Evolutionary conservation across 2,797 vertebrate species (phyloP).

Genomic region (Arremon brunneinucha): DNA sequence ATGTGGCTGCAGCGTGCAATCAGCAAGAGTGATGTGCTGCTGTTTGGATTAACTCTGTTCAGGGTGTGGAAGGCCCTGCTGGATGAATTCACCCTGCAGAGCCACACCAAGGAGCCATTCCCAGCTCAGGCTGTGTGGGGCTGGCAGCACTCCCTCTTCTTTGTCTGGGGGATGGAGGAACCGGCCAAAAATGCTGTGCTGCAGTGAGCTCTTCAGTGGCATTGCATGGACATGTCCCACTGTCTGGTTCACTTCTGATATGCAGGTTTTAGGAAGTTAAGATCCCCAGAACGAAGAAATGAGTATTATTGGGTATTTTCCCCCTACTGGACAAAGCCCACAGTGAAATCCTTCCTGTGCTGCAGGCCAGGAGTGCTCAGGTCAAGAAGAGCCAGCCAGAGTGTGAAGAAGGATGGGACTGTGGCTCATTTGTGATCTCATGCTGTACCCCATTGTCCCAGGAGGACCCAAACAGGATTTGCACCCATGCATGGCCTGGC

Average conservation of each 20-base stretch:
- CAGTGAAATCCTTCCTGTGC: neutral
- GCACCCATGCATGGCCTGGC: neutral
- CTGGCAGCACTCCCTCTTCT: rapidly evolving
- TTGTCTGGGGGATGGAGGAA: neutral
- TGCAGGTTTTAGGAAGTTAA: neutral
- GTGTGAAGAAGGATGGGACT: no score
- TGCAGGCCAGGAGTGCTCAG: neutral
- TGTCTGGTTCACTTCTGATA: neutral
- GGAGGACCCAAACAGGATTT: neutral
- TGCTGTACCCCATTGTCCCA: neutral
- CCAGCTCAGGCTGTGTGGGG: rapidly evolving
- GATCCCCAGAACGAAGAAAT: neutral
- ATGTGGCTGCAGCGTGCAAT: neutral
- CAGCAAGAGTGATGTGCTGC: slow-evolving; percentile 15
- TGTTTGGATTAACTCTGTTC: neutral
- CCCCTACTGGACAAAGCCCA: rapidly evolving
- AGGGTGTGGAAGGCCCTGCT: neutral
- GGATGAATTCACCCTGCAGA: neutral
- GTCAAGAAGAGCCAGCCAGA: neutral
- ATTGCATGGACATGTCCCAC: rapidly evolving
- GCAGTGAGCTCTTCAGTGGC: rapidly evolving
- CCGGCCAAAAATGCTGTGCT: neutral
- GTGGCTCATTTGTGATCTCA: neutral
- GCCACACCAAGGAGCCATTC: neutral
- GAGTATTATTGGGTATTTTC: neutral